Conservation (phyloP, 1,140 invertebrate species). For the Drosophila subpulchrella region DNA sequence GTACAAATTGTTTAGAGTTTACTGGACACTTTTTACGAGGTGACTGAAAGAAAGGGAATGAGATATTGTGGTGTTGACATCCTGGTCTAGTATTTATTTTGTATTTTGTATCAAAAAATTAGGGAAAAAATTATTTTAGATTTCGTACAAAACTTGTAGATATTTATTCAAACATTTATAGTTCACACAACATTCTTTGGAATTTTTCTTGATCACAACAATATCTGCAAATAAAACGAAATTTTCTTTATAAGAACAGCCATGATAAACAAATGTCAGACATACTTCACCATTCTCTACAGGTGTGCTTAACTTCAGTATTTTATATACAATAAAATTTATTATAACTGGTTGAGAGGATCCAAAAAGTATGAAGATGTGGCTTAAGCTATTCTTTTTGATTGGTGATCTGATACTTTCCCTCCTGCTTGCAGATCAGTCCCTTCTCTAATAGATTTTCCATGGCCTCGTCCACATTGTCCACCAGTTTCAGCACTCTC, state of each 20-base stretch:
- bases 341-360: too few species aligned
- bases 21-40: not conserved
- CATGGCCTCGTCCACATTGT: not conserved
- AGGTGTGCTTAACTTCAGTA: too few species aligned
- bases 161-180: not conserved
- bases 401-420: not conserved
- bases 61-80: not conserved
- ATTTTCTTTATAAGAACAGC: too few species aligned
- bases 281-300: not conserved
- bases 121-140: too few species aligned
- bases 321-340: too few species aligned
- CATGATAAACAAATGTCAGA: not conserved
- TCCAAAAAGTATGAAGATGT: too few species aligned
- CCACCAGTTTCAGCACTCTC: not conserved
- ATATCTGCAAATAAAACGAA: not conserved
- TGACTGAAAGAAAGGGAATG: too few species aligned
- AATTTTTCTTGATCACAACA: not conserved
- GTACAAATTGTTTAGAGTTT: slow-evolving; percentile 15
- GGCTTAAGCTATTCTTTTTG: too few species aligned
- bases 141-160: not conserved
- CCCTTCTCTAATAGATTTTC: not conserved
- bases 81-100: not conserved
- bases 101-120: not conserved
- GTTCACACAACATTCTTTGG: not conserved
- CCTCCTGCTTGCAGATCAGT: not conserved